Base-by-base conservation (phyloP, 2,888 invertebrate species). In the Microctonus aethiopoides region DNA sequence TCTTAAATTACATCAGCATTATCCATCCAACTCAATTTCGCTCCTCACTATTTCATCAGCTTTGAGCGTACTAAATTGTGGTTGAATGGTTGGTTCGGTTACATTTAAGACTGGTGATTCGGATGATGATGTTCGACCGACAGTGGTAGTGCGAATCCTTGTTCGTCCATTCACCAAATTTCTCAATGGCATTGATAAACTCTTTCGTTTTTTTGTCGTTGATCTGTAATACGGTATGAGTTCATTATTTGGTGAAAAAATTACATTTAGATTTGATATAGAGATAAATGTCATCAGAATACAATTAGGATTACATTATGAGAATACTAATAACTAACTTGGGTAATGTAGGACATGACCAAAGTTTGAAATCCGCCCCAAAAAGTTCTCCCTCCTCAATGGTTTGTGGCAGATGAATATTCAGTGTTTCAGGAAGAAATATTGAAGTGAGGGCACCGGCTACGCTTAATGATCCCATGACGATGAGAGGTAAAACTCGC, bases 321-420 rank as follows among this genome's bases (percentile, higher is more conserved):
- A 46, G 62, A n/a, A 41, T 29, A 20, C 26, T 46, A 13, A 32
- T 2, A 57, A 29, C 24, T 10, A 32, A 85, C 86, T 78, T 80
- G 13, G 85, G 78, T 66, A 83, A 70, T 57, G 83, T 84, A 4
- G 90, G 89, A 73, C 90, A 90, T 68, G 90, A 90, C 75, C 90
- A 85, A 26, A 91, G 85, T 76, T 89, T 89, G 77, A 90, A 89
- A 70, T 89, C 85, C 51, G 89, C 88, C 4, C 91, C 91, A 74
- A 91, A 91, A 52, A 87, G 81, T 75, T 91, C 91, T 46, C 91
- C 91, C 74, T 91, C 91, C 24, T 88, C 89, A 67, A 91, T 83
- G 34, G 91, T 91, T 80, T 91, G 91, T 0, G 91, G 91, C 54
- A 91, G 81, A 0, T 90, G 90, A 71, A 90, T 89, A 78, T 91